phyloP scores from a whole-genome alignment of 2,888 invertebrate species.

The Lacanobia wlatinum region DNA sequence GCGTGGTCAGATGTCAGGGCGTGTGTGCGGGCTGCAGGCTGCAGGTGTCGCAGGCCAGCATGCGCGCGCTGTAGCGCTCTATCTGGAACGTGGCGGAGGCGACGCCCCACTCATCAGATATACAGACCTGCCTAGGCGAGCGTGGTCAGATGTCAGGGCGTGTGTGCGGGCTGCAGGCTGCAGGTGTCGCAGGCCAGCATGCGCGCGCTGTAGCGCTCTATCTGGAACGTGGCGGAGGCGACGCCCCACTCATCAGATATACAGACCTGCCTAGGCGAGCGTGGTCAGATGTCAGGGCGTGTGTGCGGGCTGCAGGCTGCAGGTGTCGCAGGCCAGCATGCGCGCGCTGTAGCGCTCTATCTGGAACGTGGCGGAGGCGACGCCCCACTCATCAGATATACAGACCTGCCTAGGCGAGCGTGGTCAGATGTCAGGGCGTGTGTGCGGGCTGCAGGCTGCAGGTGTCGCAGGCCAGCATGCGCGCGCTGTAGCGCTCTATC shows the following conservation, averaged over 20 bases:
- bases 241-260: too few species aligned
- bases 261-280: conserved; percentile 8
- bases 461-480: neutral
- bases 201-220: neutral
- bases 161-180: conserved; percentile 13
- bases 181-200: conserved; percentile 3
- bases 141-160: conserved; percentile 27
- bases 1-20: conserved; percentile 54
- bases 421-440: conserved; percentile 51
- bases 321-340: conserved; percentile 14
- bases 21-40: conserved; percentile 51
- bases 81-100: too few species aligned
- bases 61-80: neutral
- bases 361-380: too few species aligned
- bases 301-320: conserved; percentile 8
- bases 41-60: conserved; percentile 71
- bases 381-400: too few species aligned
- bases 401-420: conserved; percentile 37
- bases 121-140: conserved; percentile 20
- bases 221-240: too few species aligned
- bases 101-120: too few species aligned
- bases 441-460: conserved; percentile 19
- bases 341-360: neutral
- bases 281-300: conserved; percentile 4
- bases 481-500: too few species aligned